Evolutionary conservation across 2,113 vertebrate species (phyloP), one percentile per base, ranked within the genome.

Genomic region (Apodemus sylvaticus): DNA sequence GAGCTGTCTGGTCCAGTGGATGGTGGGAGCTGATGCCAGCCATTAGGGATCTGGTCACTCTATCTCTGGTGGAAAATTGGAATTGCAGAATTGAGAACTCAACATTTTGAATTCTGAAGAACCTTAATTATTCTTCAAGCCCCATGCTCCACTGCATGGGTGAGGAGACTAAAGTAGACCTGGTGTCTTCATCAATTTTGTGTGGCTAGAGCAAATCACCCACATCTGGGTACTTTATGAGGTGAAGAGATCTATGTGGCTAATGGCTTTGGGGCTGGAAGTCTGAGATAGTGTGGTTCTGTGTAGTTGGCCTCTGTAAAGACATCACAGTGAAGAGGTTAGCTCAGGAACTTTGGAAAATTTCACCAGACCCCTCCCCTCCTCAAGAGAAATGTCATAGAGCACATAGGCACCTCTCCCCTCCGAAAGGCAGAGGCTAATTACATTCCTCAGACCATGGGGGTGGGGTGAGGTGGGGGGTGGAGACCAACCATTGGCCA

Each of bases 1-100:
- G 62, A 74, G 39, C 24, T 26, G 13, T 7, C 7, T 2, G 26
- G 22, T 29, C 24, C 16, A 1, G n/a, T 51, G 6, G 0, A 1
- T 45, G 83, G 34, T 36, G 31, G 14, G 39, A 7, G 13, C 12
- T 17, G 83, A 51, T 16, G 20, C 13, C 31, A 24, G 22, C 70
- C 17, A 0, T 22, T 5, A 34, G 78, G 4, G 26, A 34, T 83
- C 81, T 53, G 1, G 42, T 26, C 9, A 1, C 55, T 1, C 22
- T 34, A 17, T 88, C 39, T 66, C 48, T 2, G 24, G 20, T 34
- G 22, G 24, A 68, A 79, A 16, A 2, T 16, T n/a, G 8, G 62
- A 26, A 1, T n/a, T 31, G 6, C 0, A 51, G 74, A 82, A n/a
- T 45, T 42, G 1, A 55, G 36, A 42, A 58, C 4, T 76, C 51